Percentiles rank a stretch among this genome's conserved stretches.
These are phyloP conservation scores for Chondrilla cf. caribensis DNA, from an alignment of 37 sponge, comb jelly and placozoan species.

Conservation along the genomic window DNA sequence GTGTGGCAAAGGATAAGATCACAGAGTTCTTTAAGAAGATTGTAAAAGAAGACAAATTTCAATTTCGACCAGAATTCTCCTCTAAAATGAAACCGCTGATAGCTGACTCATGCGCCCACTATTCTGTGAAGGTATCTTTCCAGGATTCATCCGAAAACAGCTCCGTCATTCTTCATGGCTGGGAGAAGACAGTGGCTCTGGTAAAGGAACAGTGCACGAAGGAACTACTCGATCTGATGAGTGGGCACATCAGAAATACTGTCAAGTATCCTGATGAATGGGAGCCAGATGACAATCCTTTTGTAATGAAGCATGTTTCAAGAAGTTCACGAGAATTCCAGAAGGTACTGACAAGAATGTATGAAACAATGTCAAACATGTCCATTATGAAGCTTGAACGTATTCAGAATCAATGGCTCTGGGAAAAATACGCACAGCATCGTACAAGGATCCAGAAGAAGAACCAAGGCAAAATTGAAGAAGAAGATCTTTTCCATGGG, in stretches of 20 bases:
- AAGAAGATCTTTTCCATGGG: constrained; percentile 67
- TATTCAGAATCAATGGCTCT: constrained; percentile 64
- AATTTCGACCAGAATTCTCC: neutral
- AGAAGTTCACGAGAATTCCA: constrained; percentile 10
- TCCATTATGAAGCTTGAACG: constrained; percentile 36
- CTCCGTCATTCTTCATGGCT: constrained; percentile 13
- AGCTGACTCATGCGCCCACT: neutral
- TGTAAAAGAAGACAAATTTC: neutral
- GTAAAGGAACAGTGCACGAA: neutral
- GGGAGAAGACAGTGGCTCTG: constrained; percentile 10
- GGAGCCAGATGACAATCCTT: neutral
- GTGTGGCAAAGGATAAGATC: constrained; percentile 15
- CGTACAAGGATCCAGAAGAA: constrained; percentile 39
- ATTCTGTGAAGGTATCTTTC: neutral
- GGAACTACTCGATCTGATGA: neutral
- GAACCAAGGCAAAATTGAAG: constrained; percentile 43
- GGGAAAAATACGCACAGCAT: constrained; percentile 47
- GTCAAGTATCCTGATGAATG: neutral
- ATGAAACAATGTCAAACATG: constrained; percentile 8
- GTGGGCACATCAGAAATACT: neutral
- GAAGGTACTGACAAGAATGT: neutral
- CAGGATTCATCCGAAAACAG: neutral
- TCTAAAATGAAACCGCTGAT: neutral
- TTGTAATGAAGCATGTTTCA: neutral
- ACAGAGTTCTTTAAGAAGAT: constrained; percentile 10